Conservation (phyloP, 2,888 invertebrate species). For the Cyaniris semiargus region DNA sequence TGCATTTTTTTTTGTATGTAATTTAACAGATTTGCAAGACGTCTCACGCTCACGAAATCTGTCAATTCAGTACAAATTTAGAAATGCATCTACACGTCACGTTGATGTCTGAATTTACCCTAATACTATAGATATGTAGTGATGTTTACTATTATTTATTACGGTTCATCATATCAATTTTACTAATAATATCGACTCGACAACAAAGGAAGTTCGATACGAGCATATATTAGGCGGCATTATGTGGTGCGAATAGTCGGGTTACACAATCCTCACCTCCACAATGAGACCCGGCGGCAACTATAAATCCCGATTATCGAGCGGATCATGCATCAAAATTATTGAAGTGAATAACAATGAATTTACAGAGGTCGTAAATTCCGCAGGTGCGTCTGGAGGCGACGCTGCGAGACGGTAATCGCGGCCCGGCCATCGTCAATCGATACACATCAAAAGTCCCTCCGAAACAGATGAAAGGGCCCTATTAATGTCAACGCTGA, state of each 20-base stretch:
- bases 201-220: background rate
- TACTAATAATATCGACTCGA: background rate
- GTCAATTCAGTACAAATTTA: no score
- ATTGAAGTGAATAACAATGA: conserved; percentile 70
- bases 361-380: conserved; percentile 69
- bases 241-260: conserved; percentile 11
- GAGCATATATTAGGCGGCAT: background rate
- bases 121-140: no score
- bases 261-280: conserved; percentile 16
- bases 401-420: conserved; percentile 66
- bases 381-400: conserved; percentile 67
- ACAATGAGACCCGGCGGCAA: conserved; percentile 1
- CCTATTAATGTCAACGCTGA: conserved; percentile 32
- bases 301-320: conserved; percentile 37
- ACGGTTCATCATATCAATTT: background rate
- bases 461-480: conserved; percentile 36
- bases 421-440: conserved; percentile 56
- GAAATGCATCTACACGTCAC: no score
- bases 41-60: no score
- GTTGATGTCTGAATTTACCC: no score
- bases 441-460: conserved; percentile 49
- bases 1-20: no score
- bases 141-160: background rate
- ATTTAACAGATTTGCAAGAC: no score
- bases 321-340: conserved; percentile 54